Evolutionary conservation across 2,888 invertebrate genomes (phyloP).

Genomic region (Bruchidius siliquastri): DNA sequence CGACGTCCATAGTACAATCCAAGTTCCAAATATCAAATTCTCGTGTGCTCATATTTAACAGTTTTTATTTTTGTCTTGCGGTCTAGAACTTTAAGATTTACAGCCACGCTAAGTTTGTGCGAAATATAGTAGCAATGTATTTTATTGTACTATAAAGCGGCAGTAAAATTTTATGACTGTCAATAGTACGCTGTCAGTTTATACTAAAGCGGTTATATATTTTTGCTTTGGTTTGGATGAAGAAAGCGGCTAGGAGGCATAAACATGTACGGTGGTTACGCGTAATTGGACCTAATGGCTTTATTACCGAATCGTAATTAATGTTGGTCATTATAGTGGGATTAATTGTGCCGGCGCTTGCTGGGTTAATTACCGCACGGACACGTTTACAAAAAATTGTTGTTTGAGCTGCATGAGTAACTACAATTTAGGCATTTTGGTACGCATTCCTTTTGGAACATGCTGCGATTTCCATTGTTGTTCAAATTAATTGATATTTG

Average conservation of each 20-base stretch:
- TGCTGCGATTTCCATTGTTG: too few species aligned
- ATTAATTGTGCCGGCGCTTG: neutral
- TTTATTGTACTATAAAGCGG: constrained; percentile 29
- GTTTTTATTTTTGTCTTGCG: constrained; percentile 1
- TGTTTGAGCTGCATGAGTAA: neutral
- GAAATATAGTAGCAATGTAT: constrained; percentile 30
- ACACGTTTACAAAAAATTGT: neutral
- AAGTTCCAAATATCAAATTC: neutral
- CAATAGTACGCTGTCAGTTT: constrained; percentile 27
- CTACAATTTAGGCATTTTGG: neutral
- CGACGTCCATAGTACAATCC: too few species aligned
- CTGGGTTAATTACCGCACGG: neutral
- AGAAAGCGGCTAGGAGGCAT: neutral
- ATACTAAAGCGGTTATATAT: constrained; percentile 15
- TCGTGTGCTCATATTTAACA: neutral
- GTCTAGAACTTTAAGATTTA: constrained; percentile 14
- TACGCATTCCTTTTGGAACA: neutral
- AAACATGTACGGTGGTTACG: neutral
- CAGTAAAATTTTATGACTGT: constrained; percentile 29
- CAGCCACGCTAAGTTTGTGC: constrained; percentile 20
- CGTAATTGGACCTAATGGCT: neutral
- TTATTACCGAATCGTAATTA: neutral
- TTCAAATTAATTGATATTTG: too few species aligned
- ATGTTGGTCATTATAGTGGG: neutral
- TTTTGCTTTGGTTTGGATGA: neutral